Evolutionary conservation across 2,113 vertebrate species (phyloP).

Genomic region (Coracopsis vasa): DNA sequence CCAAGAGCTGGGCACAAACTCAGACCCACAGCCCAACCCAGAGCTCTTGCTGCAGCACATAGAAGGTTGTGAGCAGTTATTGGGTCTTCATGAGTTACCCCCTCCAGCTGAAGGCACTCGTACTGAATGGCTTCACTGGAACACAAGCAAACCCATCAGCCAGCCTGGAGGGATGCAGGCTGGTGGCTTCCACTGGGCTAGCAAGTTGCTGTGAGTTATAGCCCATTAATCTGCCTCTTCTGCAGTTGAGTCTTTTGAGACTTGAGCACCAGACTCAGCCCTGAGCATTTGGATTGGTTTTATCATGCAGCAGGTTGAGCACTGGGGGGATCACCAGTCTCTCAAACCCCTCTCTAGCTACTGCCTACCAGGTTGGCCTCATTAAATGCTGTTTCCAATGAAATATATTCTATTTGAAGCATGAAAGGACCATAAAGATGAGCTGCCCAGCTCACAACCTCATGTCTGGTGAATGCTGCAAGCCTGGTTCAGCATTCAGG

Average conservation of each 20-base stretch:
- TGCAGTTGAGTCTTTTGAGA: neutral
- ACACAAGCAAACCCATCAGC: neutral
- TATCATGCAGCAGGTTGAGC: neutral
- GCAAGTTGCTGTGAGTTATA: accelerated
- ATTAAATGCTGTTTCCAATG: neutral
- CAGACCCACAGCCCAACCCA: neutral
- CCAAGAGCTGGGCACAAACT: neutral
- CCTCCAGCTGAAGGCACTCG: neutral
- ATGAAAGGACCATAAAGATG: neutral
- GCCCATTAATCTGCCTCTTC: neutral
- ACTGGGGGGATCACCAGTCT: neutral
- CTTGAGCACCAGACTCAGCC: neutral
- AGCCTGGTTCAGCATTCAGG: neutral
- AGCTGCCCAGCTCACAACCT: neutral
- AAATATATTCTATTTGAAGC: neutral
- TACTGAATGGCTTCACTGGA: neutral
- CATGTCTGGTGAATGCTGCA: neutral
- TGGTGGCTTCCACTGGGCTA: neutral
- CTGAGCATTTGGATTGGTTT: neutral
- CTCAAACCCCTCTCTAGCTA: neutral
- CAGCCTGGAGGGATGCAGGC: neutral
- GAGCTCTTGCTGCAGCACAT: neutral
- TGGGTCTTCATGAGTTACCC: neutral
- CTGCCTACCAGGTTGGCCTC: neutral
- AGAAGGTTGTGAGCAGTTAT: neutral